These are phyloP conservation scores for Dasyprocta punctata DNA, from an alignment of 2,113 vertebrate genomes.

Conservation along the genomic window DNA sequence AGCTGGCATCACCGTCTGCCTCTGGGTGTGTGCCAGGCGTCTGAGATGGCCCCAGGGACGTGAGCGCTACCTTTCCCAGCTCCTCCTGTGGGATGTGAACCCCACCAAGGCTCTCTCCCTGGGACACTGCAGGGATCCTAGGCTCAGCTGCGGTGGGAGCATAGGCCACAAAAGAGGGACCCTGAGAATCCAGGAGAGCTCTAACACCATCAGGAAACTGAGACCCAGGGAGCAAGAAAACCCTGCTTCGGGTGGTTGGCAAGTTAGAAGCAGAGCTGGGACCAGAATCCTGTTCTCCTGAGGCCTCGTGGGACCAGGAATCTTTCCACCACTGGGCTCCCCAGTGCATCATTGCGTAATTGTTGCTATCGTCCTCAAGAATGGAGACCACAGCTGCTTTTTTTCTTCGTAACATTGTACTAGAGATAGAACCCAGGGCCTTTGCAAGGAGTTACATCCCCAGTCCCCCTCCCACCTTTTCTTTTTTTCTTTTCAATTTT, in stretches of 20 bases:
- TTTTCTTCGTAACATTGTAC: not conserved
- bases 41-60: too few species aligned
- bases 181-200: not conserved
- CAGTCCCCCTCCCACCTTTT: not conserved
- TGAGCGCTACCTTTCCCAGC: not conserved
- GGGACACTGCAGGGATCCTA: not conserved
- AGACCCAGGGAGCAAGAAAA: not conserved
- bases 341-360: accelerated
- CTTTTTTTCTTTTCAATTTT: not conserved
- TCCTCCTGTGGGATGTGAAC: not conserved
- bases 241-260: not conserved
- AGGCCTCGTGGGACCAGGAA: slow-evolving; percentile 27
- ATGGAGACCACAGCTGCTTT: accelerated
- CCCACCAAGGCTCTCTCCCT: not conserved
- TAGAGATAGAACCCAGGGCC: not conserved
- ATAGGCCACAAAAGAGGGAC: not conserved
- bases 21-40: too few species aligned
- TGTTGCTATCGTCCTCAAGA: not conserved
- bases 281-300: not conserved
- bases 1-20: too few species aligned
- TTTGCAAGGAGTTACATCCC: not conserved
- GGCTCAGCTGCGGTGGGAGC: not conserved
- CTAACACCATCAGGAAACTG: not conserved
- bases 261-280: not conserved
- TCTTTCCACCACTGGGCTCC: not conserved